Evolutionary conservation across 2,113 vertebrate genomes (phyloP).

Genomic region (Illadopsis cleaveri): DNA sequence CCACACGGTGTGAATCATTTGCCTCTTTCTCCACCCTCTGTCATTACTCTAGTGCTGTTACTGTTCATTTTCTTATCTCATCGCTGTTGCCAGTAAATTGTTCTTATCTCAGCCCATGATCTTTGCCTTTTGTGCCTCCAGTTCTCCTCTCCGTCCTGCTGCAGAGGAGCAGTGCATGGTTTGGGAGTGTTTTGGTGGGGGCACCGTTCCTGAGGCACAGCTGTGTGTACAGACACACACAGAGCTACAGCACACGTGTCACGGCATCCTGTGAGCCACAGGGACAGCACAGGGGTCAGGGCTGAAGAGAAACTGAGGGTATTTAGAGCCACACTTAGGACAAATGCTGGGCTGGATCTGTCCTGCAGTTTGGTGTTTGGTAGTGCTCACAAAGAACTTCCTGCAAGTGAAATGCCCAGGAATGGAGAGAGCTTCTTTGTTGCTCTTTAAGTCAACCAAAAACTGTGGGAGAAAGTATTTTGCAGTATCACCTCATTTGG

Average conservation of each 20-base stretch:
- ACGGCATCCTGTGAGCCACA: neutral
- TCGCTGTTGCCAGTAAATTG: neutral
- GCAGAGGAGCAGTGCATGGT: neutral
- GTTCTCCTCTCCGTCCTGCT: neutral
- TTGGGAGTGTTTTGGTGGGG: neutral
- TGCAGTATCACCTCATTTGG: neutral
- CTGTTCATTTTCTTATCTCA: neutral
- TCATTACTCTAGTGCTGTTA: neutral
- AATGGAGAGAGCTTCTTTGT: neutral
- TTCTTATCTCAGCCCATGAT: neutral
- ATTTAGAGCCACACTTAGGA: neutral
- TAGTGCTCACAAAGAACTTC: neutral
- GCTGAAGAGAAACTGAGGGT: neutral
- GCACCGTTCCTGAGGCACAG: neutral
- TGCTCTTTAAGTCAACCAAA: neutral
- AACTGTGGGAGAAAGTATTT: neutral
- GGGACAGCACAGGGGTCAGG: neutral
- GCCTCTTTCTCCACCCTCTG: neutral
- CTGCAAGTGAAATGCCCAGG: neutral
- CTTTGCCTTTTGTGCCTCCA: neutral
- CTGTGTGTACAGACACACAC: neutral
- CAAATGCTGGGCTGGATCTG: neutral
- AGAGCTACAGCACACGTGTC: rapidly evolving
- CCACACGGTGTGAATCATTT: neutral
- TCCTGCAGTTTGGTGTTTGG: neutral